Evolutionary conservation across 2,888 invertebrate species (phyloP), one percentile per base, ranked within the genome.

Genomic region (Anthophora plumipes): DNA sequence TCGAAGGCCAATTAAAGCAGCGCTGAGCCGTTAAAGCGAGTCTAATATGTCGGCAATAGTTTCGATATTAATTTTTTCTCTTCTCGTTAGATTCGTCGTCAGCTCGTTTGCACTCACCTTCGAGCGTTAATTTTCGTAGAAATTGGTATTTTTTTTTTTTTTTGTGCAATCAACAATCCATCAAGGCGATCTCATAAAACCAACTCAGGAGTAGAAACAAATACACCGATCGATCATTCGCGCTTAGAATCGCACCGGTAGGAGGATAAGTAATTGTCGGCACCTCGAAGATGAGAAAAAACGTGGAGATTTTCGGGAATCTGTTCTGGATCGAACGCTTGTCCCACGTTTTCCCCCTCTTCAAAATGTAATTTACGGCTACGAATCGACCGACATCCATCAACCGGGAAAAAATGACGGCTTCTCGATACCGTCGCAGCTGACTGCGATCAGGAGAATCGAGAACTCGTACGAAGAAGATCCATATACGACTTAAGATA

Each of bases 321-420:
- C 88, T 88, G 85, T 84, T 88, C 81, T 64, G 79, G 84, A 89
- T 90, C 85, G 83, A 77, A 73, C 66, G 67, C 73, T 76, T 80
- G 74, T 67, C 77, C 37, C 48, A 39, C 37, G 25, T 43, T 63
- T 39, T 37, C 41, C 54, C 75, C 71, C 77, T 87, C 85, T 81
- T 89, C 84, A 88, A 88, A 89, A 82, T 37, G 85, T 87, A 85
- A 88, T 88, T 88, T 88, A 89, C 88, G 84, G 80, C 66, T 85
- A 68, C 76, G 57, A 78, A 73, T 78, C 77, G 72, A 8, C 52
- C 76, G 68, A 57, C 84, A 88, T 88, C 88, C 78, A 84, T 89
- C 88, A 89, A 72, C 46, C 43, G 54, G 72, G 81, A 85, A 78
- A 86, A 83, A 85, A 77, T 81, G 64, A 73, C 80, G 55, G 68